Evolutionary conservation across 2,797 vertebrate genomes (phyloP), one percentile per base, ranked within the genome.

Genomic region (Rhabdophis nuchalis): DNA sequence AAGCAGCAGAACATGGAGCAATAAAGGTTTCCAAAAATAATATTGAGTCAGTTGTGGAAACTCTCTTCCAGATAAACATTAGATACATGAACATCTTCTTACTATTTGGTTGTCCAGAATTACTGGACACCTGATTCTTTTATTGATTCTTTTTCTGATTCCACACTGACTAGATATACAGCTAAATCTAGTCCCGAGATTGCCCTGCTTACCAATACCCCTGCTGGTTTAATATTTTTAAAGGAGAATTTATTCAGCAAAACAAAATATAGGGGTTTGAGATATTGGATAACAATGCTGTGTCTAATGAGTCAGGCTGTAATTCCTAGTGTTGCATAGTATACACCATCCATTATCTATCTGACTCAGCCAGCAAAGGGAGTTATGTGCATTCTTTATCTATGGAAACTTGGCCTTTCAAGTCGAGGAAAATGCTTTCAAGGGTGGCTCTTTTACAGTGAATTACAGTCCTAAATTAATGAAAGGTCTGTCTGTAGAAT

Each of bases 1-100:
- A 18, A 77, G 85, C 90, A 89, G 77, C 52, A 88, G 86, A 58
- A 56, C 46, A 46, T 12, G 1, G 46, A 54, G 27, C 29, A 90
- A 93, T 93, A 57, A 92, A 56, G 0, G 1, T 89, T 4, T 64
- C 8, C 92, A 89, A 91, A 92, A 88, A 95, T 91, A 94, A 86
- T 52, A 29, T 93, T 93, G 85, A 85, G 20, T 0, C 53, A 90
- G 36, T 52, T 92, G 92, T 92, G 29, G 86, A 61, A 89, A 93
- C 68, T 90, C 50, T 36, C 29, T 85, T 46, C 2, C 64, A 58
- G 60, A 91, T 57, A 85, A 92, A 29, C 86, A 77, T 52, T 86
- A 58, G 86, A 13, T 91, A 53, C 90, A 85, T 92, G 60, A 23
- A 29, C 0, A 0, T 9, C 91, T 94, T 94, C 77, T 93, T 92